Evolutionary conservation across 1,140 invertebrate genomes (phyloP), one percentile per base, ranked within the genome.

Genomic region (Halictus rubicundus): DNA sequence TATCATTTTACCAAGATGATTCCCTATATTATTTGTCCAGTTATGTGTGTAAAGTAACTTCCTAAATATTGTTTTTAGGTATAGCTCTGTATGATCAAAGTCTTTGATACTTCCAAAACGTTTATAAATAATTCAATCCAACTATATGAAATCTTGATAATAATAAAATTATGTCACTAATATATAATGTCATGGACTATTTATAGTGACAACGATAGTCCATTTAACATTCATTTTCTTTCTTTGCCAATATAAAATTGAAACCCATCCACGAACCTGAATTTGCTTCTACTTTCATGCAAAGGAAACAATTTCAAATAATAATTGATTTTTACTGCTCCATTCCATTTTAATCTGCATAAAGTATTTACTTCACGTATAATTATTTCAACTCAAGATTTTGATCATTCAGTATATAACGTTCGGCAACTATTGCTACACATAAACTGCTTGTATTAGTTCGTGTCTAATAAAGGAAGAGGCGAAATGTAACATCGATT

Each of bases 1-100:
- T 61, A 77, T 39, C 16, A 63, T 57, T 57, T 57, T 57, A 57
- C 19, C 21, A 57, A 57, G 5, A n/a, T 57, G 54, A 21, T 57
- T 57, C 19, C 54, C 54, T 57, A 6, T 21, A n/a, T 64, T 6
- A 71, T 27, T 52, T 65, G 27, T 23, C 19, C 19, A 59, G n/a
- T 49, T 46, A 60, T 12, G 25, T 54, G 12, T 37, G 37, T 42
- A n/a, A 68, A 42, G 54, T 66, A 49, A 49, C 16, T 57, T 25
- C 21, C 37, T 64, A 49, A 59, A 72, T 32, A 68, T 49, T 37
- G 37, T 76, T 32, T 69, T 14, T 77, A 68, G 37, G 32, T 64
- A 14, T 59, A 59, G 23, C 14, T 54, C 39, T 78, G 59, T 57
- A 54, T 63, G 60, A 73, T 65, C n/a, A 73, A 73, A 65, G 39